Conservation (phyloP, 2,797 vertebrate species). For the Diceros bicornis region DNA sequence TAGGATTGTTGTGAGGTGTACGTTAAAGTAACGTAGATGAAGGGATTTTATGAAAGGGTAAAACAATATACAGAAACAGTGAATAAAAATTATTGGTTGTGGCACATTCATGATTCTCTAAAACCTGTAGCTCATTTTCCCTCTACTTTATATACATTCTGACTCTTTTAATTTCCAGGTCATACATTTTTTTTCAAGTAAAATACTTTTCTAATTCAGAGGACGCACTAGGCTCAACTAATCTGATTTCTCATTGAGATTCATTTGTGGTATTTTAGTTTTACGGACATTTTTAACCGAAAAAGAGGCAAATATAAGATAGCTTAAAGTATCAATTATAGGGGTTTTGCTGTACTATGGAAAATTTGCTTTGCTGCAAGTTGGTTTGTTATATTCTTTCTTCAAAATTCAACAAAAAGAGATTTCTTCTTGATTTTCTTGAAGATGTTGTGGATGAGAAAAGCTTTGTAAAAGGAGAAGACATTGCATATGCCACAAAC, state of each 20-base stretch:
- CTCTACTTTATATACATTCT: too few relatives aligned
- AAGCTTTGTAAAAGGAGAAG: neutral
- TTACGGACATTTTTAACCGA: conserved; percentile 39
- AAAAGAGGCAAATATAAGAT: neutral
- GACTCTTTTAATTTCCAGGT: neutral
- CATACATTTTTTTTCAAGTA: neutral
- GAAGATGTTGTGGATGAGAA: neutral
- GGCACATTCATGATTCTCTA: neutral
- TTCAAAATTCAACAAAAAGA: conserved; percentile 43
- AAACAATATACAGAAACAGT: rapidly evolving
- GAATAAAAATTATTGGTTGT: rapidly evolving
- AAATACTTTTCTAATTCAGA: neutral
- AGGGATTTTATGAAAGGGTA: neutral
- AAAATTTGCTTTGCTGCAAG: neutral
- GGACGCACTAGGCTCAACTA: neutral
- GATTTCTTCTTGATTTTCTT: conserved; percentile 48
- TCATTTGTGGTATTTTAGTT: conserved; percentile 21
- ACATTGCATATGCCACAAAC: neutral
- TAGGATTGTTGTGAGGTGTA: neutral
- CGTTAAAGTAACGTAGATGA: neutral
- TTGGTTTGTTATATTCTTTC: neutral
- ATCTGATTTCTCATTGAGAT: neutral
- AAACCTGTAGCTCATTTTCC: neutral
- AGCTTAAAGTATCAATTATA: neutral
- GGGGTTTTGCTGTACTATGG: neutral